phyloP scores from a whole-genome alignment of 2,888 invertebrate species.

The Hoplodrina ambigua region DNA sequence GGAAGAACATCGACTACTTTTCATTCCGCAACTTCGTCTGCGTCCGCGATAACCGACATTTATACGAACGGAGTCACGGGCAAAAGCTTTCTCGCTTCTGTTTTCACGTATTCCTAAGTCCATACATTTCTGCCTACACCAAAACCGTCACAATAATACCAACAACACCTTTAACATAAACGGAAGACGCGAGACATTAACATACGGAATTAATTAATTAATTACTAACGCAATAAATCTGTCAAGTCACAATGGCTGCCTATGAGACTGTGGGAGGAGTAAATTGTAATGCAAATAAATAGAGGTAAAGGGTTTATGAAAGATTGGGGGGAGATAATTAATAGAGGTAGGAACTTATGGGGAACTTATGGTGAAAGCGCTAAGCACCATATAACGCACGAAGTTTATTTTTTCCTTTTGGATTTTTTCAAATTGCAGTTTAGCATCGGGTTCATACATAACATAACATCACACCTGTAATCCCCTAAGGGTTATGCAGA shows the following conservation, averaged over 20 bases:
- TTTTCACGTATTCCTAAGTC: no score
- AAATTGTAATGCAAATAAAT: constrained; percentile 15
- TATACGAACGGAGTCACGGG: no score
- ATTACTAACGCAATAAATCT: constrained; percentile 37
- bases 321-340: neutral
- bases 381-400: no score
- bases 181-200: constrained; percentile 22
- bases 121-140: neutral
- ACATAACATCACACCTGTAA: no score
- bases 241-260: constrained; percentile 22
- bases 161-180: constrained; percentile 9
- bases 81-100: no score
- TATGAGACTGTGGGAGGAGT: constrained; percentile 9
- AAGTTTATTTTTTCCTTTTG: no score
- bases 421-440: no score
- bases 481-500: no score
- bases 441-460: no score
- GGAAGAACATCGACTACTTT: no score
- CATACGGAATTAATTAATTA: constrained; percentile 27
- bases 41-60: no score
- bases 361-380: neutral
- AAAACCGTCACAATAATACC: neutral
- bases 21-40: no score
- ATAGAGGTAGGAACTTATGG: neutral
- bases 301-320: neutral